These are phyloP conservation scores for Drosophila neutralis DNA, from an alignment of 2,888 invertebrate genomes.

Conservation along the genomic window DNA sequence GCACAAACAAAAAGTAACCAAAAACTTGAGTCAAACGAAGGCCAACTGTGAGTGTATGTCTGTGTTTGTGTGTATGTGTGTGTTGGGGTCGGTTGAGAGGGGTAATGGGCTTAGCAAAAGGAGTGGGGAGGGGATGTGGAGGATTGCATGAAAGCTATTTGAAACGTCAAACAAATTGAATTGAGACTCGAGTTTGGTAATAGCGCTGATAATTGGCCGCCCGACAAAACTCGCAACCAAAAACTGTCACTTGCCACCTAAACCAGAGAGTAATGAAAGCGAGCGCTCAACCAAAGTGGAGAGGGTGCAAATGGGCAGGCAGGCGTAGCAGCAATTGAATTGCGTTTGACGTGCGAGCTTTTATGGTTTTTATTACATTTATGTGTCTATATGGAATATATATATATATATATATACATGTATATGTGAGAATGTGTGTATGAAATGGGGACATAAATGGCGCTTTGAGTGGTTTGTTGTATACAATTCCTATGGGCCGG, in stretches of 20 bases:
- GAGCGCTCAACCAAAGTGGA: background rate
- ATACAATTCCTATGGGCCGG: slow-evolving; percentile 37
- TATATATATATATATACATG: background rate
- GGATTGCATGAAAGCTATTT: slow-evolving; percentile 64
- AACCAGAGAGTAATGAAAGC: slow-evolving; percentile 7
- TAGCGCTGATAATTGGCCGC: slow-evolving; percentile 64
- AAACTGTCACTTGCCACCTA: slow-evolving; percentile 44
- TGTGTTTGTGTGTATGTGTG: slow-evolving; percentile 15
- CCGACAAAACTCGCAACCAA: slow-evolving; percentile 19
- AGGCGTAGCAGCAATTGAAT: slow-evolving; percentile 61
- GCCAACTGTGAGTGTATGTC: slow-evolving; percentile 18
- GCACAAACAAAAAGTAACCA: slow-evolving; percentile 68
- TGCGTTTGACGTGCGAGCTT: slow-evolving; percentile 73
- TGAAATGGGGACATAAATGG: slow-evolving; percentile 12
- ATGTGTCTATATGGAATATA: slow-evolving; percentile 31
- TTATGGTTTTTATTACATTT: slow-evolving; percentile 78
- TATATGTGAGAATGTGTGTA: background rate
- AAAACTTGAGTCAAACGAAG: slow-evolving; percentile 55
- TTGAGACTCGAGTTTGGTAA: slow-evolving; percentile 61
- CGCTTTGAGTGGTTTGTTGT: slow-evolving; percentile 42
- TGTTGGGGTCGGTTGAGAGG: background rate
- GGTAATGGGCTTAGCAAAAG: too few relatives aligned
- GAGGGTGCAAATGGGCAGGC: background rate
- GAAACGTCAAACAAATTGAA: slow-evolving; percentile 77
- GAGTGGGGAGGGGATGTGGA: background rate